Base-by-base conservation (phyloP, 2,888 invertebrate genomes). In the Caenorhabditis afra region DNA sequence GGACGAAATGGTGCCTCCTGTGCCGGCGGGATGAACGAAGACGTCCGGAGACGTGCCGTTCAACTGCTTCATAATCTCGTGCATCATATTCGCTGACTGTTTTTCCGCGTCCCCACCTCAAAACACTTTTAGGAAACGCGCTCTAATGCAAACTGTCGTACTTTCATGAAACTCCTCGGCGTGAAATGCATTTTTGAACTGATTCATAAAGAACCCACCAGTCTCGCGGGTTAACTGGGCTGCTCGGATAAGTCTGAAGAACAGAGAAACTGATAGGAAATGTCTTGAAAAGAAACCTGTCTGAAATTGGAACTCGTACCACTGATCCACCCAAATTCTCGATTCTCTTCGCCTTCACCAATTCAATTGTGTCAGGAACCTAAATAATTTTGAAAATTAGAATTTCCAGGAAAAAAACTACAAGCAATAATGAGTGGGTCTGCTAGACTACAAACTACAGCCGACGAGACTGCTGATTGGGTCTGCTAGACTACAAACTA, bases 101-200 rank as follows among this genome's bases (percentile, higher is more conserved):
- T 68, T 55, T 0, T 53, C 45, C n/a, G 65, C 79, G 18, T 70
- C 64, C 14, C 84, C 84, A 58, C 82, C 83, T 85, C 50, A 16
- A 53, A 59, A 14, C 3, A 8, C 2, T 58, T 20, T 7, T 3
- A 29, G 29, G 29, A 29, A 29, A 29, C 7, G 3, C 37, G 1
- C 18, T 52, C 49, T 16, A 22, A 5, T 22, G 37, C n/a, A 35
- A n/a, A 29, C 11, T 14, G 4, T 3, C 61, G 50, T 22, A 84
- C 86, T 85, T 23, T 86, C 87, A 65, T 87, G 87, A 53, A 78
- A 87, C 37, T 87, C 87, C 45, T 87, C 87, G 8, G 87, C 87
- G 22, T 71, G 65, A 41, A 82, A 80, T 0, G 87, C 87, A 64
- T 87, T 87, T 22, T 83, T 85, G 55, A 87, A 87, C 50, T 87